Conservation (phyloP, 2,888 invertebrate species). For the Poecilobothrus nobilitatus region DNA sequence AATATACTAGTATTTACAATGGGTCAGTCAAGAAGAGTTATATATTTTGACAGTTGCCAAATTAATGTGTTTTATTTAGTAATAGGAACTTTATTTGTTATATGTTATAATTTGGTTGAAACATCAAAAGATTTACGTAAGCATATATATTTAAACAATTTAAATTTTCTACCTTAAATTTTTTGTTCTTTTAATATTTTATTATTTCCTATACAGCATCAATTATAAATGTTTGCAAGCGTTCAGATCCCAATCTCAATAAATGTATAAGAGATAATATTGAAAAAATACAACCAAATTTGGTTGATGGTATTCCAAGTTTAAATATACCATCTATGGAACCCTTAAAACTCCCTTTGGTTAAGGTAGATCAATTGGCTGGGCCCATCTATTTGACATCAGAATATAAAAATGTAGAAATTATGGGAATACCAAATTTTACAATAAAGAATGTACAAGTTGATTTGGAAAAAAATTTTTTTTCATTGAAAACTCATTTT, state of each 20-base stretch:
- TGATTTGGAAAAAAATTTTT: constrained; percentile 43
- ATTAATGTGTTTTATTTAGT: not conserved
- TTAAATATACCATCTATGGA: constrained; percentile 61
- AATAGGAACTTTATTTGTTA: not conserved
- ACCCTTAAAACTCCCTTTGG: constrained; percentile 57
- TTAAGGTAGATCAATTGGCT: constrained; percentile 59
- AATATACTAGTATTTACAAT: not conserved
- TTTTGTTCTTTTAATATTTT: not conserved
- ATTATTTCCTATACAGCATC: constrained; percentile 50
- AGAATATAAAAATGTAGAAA: constrained; percentile 54
- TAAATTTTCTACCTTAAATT: not conserved
- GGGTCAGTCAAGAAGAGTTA: not conserved
- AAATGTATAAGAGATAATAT: constrained; percentile 55
- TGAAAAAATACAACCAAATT: constrained; percentile 49
- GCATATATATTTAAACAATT: not conserved
- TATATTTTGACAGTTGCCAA: not conserved
- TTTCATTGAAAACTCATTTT: constrained; percentile 54
- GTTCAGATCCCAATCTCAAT: constrained; percentile 52
- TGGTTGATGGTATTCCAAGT: constrained; percentile 58
- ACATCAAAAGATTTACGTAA: not conserved
- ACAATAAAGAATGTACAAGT: constrained; percentile 51
- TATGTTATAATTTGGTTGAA: not conserved
- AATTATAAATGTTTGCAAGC: constrained; percentile 57
- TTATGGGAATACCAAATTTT: constrained; percentile 56
- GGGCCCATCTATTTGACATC: constrained; percentile 63